Percentiles rank a stretch among this genome's conserved stretches.
Evolutionary conservation across 2,888 invertebrate genomes (phyloP).

Genomic region (Dasysyrphus albostriatus): DNA sequence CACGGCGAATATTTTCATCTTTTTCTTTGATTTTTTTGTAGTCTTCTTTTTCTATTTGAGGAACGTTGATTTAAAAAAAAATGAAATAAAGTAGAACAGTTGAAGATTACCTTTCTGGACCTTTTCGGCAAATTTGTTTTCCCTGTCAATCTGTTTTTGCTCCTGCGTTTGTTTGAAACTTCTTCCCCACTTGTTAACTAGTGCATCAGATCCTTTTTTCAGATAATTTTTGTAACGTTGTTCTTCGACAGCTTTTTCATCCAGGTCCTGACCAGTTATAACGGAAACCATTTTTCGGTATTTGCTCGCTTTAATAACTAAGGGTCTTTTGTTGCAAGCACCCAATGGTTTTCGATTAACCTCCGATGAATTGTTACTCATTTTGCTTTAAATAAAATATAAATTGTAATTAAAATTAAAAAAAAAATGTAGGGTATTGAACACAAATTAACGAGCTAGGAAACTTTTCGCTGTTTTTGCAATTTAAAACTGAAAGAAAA

Average conservation of each 20-base stretch:
- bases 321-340: slow-evolving; percentile 51
- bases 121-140: slow-evolving; percentile 71
- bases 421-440: background rate
- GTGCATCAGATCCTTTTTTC: slow-evolving; percentile 82
- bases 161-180: slow-evolving; percentile 78
- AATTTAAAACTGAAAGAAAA: slow-evolving; percentile 2
- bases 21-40: slow-evolving; percentile 77
- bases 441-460: slow-evolving; percentile 15
- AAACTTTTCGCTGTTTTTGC: background rate
- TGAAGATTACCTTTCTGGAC: slow-evolving; percentile 65
- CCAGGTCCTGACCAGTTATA: slow-evolving; percentile 5
- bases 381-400: slow-evolving; percentile 29
- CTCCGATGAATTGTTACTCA: slow-evolving; percentile 48
- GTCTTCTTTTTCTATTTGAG: slow-evolving; percentile 38
- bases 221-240: slow-evolving; percentile 82
- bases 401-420: slow-evolving; percentile 15
- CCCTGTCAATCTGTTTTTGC: slow-evolving; percentile 77
- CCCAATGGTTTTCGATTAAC: slow-evolving; percentile 44
- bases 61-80: background rate
- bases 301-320: slow-evolving; percentile 61
- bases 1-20: slow-evolving; percentile 78
- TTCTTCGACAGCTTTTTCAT: slow-evolving; percentile 78
- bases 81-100: too few species aligned
- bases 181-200: slow-evolving; percentile 84
- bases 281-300: slow-evolving; percentile 53